These are phyloP conservation scores for Myotis brandtii DNA, from an alignment of 2,113 vertebrate genomes.

Conservation along the genomic window DNA sequence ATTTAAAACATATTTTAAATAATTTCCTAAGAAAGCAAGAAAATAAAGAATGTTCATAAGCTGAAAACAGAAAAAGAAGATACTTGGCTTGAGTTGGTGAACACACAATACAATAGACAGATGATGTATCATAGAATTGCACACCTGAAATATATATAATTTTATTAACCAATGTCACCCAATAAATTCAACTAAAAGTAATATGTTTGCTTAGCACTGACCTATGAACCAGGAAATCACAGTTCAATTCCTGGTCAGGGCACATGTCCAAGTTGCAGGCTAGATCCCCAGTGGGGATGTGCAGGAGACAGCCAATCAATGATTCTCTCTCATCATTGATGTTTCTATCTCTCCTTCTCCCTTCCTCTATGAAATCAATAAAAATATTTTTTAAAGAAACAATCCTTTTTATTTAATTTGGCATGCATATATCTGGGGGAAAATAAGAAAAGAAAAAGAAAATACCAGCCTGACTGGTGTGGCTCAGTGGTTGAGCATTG, in stretches of 20 bases:
- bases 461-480: neutral
- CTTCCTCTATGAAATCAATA: too few species aligned
- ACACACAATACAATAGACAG: neutral
- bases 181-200: neutral
- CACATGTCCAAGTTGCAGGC: too few species aligned
- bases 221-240: too few species aligned
- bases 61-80: slow-evolving; percentile 11
- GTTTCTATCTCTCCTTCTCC: too few species aligned
- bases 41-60: slow-evolving; percentile 36
- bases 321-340: too few species aligned
- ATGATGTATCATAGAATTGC: neutral
- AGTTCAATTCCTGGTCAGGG: too few species aligned
- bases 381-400: neutral
- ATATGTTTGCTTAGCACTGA: too few species aligned
- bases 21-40: neutral
- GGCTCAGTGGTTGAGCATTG: too few species aligned
- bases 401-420: neutral
- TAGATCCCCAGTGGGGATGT: too few species aligned
- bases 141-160: neutral
- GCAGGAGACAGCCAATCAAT: too few species aligned
- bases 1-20: neutral
- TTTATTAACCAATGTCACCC: neutral
- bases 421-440: neutral
- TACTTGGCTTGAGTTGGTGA: neutral
- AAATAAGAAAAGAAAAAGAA: neutral